Base-by-base conservation (phyloP, 2,888 invertebrate species). In the Pyrrhosoma nymphula region DNA sequence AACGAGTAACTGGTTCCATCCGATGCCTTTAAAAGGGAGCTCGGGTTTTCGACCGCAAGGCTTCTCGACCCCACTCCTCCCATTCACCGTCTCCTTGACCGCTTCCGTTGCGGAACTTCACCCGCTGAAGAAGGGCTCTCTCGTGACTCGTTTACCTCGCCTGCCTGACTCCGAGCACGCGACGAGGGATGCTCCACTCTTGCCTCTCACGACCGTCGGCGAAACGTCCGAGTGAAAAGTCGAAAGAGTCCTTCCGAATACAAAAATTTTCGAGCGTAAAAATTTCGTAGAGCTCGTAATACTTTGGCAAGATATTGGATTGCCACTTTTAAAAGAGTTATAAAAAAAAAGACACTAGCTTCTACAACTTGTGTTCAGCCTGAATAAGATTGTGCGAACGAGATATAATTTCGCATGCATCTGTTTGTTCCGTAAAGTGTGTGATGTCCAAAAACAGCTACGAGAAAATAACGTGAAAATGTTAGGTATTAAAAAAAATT, bases 41-140 rank as follows among this genome's bases (percentile, higher is more conserved):
- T 82, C 35, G 82, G 82, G 75, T 35, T 82, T 82, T 82, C 82
- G 82, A 82, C 82, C 82, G 82, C 82, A 82, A 60, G 82, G 35
- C 82, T 30, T 35, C 82, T 82, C 82, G 26, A 82, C 82, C 16
- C 14, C 26, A 4, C 82, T 26, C 69, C 69, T n/a, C 47, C 47
- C 47, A 47, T 47, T 8, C 47, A 47, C 47, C 69, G 8, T 8
- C 35, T 35, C 35, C 35, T 35, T 35, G 82, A 82, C 82, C 82
- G 82, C 82, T 82, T 82, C 82, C 82, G 82, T 26, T 35, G 82
- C 82, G 82, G 82, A 82, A 82, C 82, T 82, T 35, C 35, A 35
- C 12, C 30, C 82, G 30, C 0, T 14, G 16, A 14, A n/a, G n/a
- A 69, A n/a, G n/a, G n/a, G 82, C 47, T 8, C 47, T 47, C 82